Conservation (phyloP, 2,797 vertebrate genomes). For the Helicolenus hilgendorfi region DNA sequence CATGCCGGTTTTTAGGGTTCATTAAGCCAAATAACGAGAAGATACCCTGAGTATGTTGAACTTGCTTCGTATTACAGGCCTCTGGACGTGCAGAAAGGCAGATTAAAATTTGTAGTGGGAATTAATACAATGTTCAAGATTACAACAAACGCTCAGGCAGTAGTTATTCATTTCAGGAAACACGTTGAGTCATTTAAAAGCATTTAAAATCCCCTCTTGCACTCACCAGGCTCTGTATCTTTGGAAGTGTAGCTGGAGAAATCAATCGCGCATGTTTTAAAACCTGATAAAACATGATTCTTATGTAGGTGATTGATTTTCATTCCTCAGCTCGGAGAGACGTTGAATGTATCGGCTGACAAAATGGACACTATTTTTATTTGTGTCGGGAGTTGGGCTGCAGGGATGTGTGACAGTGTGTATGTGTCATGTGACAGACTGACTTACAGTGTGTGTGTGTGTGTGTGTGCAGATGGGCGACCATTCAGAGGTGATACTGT, state of each 20-base stretch:
- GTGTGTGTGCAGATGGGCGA: background rate
- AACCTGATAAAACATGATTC: slow-evolving; percentile 51
- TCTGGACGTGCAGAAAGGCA: background rate
- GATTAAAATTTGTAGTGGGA: background rate
- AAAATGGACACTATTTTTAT: slow-evolving; percentile 61
- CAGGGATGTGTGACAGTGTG: slow-evolving; percentile 67
- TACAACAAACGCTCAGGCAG: background rate
- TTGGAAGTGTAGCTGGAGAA: background rate
- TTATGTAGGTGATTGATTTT: slow-evolving; percentile 62
- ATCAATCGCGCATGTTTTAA: slow-evolving; percentile 53
- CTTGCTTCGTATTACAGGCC: no score
- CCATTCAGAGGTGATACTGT: slow-evolving; percentile 50
- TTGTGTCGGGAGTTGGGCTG: slow-evolving; percentile 59
- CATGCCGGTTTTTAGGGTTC: fast-evolving
- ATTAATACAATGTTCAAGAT: background rate
- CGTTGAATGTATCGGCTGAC: slow-evolving; percentile 15
- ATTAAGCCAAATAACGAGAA: no score
- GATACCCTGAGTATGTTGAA: no score
- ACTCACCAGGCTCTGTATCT: background rate
- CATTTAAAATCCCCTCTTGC: background rate
- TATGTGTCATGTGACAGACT: slow-evolving; percentile 46
- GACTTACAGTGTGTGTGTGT: background rate
- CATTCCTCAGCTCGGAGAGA: slow-evolving; percentile 29
- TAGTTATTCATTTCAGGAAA: background rate
- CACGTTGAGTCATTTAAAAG: background rate